Base-by-base conservation (phyloP, 2,888 invertebrate species). In the Byasa hedistus region DNA sequence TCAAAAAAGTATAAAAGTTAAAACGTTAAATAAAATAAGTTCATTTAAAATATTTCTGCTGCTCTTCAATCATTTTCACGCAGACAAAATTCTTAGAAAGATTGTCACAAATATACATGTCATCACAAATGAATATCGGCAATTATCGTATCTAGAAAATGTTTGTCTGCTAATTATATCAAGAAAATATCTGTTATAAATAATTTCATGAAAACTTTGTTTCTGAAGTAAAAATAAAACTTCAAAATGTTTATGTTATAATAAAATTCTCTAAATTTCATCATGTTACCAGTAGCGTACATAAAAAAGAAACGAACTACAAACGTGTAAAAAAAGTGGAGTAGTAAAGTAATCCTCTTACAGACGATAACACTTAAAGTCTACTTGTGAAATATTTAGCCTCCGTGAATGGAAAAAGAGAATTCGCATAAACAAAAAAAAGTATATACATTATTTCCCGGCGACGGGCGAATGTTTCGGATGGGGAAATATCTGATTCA, bases 401-500 rank as follows among this genome's bases (percentile, higher is more conserved):
- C 59, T 57, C 57, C 36, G 21, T 52, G 36, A 59, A 66, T 24
- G 48, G 55, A 54, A 57, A 68, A 69, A 44, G 61, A 15, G 55
- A 70, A 64, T 60, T 68, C 68, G 36, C 59, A 65, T 67, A 68
- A 67, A 70, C 66, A 65, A 65, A 68, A 68, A n/a, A n/a, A n/a
- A n/a, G n/a, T n/a, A 63, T 44, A 66, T 60, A 68, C 70, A 68
- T 67, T 66, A 69, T 71, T 69, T 70, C 67, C 57, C 65, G 61
- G 24, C 54, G 70, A 71, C 67, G 68, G 66, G 62, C 73, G 69
- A 71, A 69, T 60, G 65, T 67, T 67, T 57, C 54, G 69, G 61
- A 61, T 67, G 68, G 61, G 65, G 68, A 74, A 75, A 78, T 77
- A 80, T 78, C 73, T 74, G 76, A 77, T 76, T 76, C 75, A 78